A percentile compares a stretch with the other conserved stretches of the same genome.
Evolutionary conservation across 2,888 invertebrate genomes (phyloP).

Genomic region (Eumerus sabulonum): DNA sequence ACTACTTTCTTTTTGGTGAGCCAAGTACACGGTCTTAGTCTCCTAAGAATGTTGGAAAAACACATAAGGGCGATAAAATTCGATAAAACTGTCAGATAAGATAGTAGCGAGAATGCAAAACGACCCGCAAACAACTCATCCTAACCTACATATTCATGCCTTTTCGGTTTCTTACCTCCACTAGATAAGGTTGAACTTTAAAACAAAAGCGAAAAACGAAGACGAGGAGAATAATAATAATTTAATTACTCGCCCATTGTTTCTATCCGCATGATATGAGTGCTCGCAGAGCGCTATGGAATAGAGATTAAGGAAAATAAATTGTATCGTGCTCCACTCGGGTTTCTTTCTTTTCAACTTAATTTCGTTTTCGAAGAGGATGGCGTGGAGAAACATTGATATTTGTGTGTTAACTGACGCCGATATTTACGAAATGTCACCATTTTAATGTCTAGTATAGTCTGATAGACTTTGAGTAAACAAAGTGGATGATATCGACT

Average conservation of each 20-base stretch:
- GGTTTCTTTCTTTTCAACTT: neutral
- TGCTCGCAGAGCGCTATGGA: neutral
- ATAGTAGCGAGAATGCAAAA: constrained; percentile 65
- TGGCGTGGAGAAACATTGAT: too few relatives aligned
- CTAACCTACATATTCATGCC: constrained; percentile 1
- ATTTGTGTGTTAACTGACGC: too few relatives aligned
- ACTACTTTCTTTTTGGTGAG: constrained; percentile 29
- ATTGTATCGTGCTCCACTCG: neutral
- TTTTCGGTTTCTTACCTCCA: constrained; percentile 39
- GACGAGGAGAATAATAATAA: constrained; percentile 39
- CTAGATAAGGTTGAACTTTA: constrained; percentile 48
- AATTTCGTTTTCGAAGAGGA: too few relatives aligned
- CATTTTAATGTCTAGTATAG: too few relatives aligned
- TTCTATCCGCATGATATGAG: constrained; percentile 16
- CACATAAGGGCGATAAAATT: constrained; percentile 61
- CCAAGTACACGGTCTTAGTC: constrained; percentile 42
- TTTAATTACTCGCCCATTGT: constrained; percentile 38
- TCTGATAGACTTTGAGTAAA: too few relatives aligned
- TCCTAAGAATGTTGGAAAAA: constrained; percentile 56
- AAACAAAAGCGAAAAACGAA: constrained; percentile 27
- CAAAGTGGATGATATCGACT: too few relatives aligned
- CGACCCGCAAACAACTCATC: constrained; percentile 22
- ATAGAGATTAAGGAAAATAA: neutral
- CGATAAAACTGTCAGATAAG: constrained; percentile 66
- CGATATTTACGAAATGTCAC: too few relatives aligned